Conservation (phyloP, 2,113 vertebrate genomes). For the Pongo abelii region DNA sequence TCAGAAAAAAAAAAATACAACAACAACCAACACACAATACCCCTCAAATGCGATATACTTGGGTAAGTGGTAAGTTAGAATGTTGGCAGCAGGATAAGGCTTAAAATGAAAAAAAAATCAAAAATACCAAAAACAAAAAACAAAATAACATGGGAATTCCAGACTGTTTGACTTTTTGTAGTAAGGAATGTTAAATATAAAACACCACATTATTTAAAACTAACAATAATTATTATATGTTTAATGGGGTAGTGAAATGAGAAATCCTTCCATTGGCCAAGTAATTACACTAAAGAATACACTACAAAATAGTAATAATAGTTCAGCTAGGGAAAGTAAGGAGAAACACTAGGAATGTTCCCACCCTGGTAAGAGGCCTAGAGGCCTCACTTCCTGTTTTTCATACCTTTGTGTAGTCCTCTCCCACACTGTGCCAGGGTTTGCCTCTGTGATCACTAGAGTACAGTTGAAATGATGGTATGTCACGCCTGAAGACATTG, state of each 20-base stretch:
- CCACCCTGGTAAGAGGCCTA: accelerated
- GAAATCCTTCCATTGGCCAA: neutral
- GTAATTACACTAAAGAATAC: neutral
- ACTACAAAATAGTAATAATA: neutral
- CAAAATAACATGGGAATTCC: neutral
- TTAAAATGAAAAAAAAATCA: neutral
- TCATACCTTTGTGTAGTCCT: neutral
- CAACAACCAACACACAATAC: neutral
- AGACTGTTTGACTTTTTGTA: neutral
- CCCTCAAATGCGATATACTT: neutral
- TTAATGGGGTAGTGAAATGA: neutral
- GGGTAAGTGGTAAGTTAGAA: neutral
- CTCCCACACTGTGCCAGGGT: neutral
- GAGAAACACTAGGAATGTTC: neutral
- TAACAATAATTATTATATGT: neutral
- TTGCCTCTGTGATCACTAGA: neutral
- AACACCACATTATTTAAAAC: neutral
- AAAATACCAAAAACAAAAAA: neutral
- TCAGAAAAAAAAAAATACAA: neutral
- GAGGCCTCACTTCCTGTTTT: neutral
- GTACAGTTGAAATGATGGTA: neutral
- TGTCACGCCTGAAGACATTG: neutral
- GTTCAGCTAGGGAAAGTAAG: neutral
- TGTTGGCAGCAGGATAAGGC: neutral
- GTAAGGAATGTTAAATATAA: neutral